Evolutionary conservation across 2,113 vertebrate genomes (phyloP).

Genomic region (Apistogramma diplotaenia): DNA sequence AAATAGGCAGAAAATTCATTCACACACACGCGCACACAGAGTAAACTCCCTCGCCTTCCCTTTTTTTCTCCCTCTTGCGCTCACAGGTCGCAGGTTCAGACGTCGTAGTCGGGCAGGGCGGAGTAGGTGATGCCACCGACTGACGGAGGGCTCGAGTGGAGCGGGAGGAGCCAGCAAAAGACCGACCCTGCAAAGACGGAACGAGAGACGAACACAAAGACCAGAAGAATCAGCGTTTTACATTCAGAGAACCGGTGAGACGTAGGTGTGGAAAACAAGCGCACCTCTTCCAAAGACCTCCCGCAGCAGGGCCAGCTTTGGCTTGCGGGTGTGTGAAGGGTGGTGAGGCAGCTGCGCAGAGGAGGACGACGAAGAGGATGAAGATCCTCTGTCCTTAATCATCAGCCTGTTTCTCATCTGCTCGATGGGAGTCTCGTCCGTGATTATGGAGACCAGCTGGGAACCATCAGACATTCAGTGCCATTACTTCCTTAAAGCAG

Average conservation of each 20-base stretch:
- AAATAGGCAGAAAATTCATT: constrained; percentile 5
- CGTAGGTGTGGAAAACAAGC: background rate
- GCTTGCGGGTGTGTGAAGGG: constrained; percentile 74
- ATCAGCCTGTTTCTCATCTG: constrained; percentile 80
- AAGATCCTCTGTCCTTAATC: constrained; percentile 68
- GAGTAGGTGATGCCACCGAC: constrained; percentile 78
- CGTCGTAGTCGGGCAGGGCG: constrained; percentile 81
- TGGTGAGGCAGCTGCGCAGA: constrained; percentile 59
- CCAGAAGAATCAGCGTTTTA: background rate
- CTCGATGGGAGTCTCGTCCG: constrained; percentile 81
- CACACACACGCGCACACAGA: background rate
- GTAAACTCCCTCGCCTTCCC: background rate
- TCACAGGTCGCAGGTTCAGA: constrained; percentile 61
- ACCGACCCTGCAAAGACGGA: constrained; percentile 70
- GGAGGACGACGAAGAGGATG: constrained; percentile 29
- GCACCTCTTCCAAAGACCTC: constrained; percentile 83
- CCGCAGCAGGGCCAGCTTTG: constrained; percentile 78
- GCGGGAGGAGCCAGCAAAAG: constrained; percentile 82
- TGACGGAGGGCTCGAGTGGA: constrained; percentile 75
- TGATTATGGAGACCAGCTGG: constrained; percentile 81
- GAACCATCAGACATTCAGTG: no score
- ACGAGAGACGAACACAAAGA: background rate
- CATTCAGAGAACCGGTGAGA: background rate
- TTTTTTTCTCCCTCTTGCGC: background rate
- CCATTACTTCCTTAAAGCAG: background rate